Conservation (phyloP, 2,113 vertebrate genomes). For the Trematomus loennbergii region DNA sequence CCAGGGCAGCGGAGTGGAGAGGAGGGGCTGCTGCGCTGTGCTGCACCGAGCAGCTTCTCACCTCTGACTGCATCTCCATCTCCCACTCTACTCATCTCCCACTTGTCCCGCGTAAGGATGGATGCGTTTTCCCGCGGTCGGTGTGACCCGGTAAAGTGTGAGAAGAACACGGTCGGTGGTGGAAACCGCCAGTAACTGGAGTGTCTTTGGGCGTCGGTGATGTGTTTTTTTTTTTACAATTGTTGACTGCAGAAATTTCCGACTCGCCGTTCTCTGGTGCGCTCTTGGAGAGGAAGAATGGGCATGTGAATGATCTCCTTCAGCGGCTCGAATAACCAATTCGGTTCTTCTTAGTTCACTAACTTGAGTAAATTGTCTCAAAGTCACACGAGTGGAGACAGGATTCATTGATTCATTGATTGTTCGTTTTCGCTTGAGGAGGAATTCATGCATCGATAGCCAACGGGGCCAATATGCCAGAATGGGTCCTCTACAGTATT, state of each 20-base stretch:
- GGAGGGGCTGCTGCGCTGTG: constrained; percentile 61
- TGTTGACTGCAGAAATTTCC: constrained; percentile 73
- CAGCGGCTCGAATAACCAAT: constrained; percentile 27
- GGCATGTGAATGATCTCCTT: constrained; percentile 40
- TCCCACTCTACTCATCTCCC: constrained; percentile 59
- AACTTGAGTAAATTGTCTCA: constrained; percentile 25
- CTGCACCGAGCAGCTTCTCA: constrained; percentile 69
- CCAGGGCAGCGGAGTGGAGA: constrained; percentile 55
- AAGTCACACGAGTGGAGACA: constrained; percentile 51
- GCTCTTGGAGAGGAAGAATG: constrained; percentile 68
- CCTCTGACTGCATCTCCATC: constrained; percentile 62
- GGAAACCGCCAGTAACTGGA: constrained; percentile 40
- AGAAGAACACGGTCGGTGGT: constrained; percentile 37
- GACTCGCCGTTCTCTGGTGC: constrained; percentile 62
- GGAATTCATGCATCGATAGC: constrained; percentile 77
- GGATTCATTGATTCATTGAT: constrained; percentile 47
- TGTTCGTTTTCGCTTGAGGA: constrained; percentile 55
- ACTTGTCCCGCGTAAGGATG: constrained; percentile 77
- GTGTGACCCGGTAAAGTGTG: constrained; percentile 47
- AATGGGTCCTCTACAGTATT: constrained; percentile 82
- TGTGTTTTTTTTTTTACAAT: constrained; percentile 51
- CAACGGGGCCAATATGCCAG: constrained; percentile 81
- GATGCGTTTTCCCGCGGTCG: constrained; percentile 34
- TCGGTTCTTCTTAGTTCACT: constrained; percentile 22
- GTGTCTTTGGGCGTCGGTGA: constrained; percentile 69